These are phyloP conservation scores for Celastrina argiolus DNA, from an alignment of 2,888 invertebrate species.

Conservation along the genomic window DNA sequence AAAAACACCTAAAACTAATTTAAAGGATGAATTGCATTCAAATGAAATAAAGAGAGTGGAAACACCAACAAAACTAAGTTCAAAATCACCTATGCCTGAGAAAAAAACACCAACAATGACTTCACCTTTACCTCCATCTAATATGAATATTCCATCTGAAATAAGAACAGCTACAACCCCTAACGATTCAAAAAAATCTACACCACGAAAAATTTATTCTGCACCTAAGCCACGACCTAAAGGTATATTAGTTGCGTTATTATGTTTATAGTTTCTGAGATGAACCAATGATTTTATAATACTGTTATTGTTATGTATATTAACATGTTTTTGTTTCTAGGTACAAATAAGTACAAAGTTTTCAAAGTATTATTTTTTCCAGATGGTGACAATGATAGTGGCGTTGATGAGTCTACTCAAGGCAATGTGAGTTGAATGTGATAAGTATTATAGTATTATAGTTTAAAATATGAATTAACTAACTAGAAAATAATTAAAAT, in stretches of 20 bases:
- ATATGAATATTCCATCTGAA: conserved; percentile 63
- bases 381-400: conserved; percentile 91
- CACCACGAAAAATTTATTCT: conserved; percentile 62
- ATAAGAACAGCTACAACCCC: conserved; percentile 48
- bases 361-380: conserved; percentile 49
- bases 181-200: conserved; percentile 57
- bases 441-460: neutral
- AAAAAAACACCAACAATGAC: conserved; percentile 54
- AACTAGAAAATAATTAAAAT: neutral
- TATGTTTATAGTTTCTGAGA: conserved; percentile 38
- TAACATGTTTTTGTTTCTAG: neutral
- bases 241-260: conserved; percentile 51
- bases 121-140: conserved; percentile 47
- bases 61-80: conserved; percentile 47
- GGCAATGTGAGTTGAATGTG: conserved; percentile 81
- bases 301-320: conserved; percentile 19
- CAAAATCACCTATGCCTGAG: conserved; percentile 55
- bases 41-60: conserved; percentile 41
- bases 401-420: conserved; percentile 88
- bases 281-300: conserved; percentile 49
- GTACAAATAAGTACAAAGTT: neutral
- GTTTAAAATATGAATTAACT: neutral
- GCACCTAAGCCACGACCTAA: conserved; percentile 65
- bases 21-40: conserved; percentile 42
- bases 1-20: conserved; percentile 60